A percentile compares a stretch with the other conserved stretches of the same genome.
phyloP scores from a whole-genome alignment of 2,113 vertebrate genomes.

The Salvelinus fontinalis region DNA sequence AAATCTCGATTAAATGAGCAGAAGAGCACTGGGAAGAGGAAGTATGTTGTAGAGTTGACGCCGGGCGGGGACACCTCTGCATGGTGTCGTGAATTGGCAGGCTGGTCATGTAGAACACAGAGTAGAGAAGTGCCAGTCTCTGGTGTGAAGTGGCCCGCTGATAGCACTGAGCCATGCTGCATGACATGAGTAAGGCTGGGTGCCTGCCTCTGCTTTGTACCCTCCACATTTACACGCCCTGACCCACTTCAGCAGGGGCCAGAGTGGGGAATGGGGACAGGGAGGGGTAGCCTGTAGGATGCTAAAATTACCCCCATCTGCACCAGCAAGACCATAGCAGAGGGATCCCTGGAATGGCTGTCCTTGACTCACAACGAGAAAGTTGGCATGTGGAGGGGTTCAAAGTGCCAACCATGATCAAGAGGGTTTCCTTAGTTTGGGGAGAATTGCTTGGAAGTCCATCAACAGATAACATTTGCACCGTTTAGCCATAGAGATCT shows the following conservation, averaged over 20 bases:
- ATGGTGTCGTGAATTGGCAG: slow-evolving; percentile 50
- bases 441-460: slow-evolving; percentile 30
- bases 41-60: slow-evolving; percentile 19
- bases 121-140: slow-evolving; percentile 46
- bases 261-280: slow-evolving; percentile 53
- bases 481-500: neutral
- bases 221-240: slow-evolving; percentile 73
- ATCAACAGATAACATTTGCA: neutral
- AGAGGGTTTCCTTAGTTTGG: slow-evolving; percentile 68
- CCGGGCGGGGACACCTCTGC: slow-evolving; percentile 38
- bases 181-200: slow-evolving; percentile 58
- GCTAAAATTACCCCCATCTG: slow-evolving; percentile 74
- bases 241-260: slow-evolving; percentile 71
- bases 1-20: slow-evolving; percentile 7
- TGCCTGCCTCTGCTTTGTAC: slow-evolving; percentile 70
- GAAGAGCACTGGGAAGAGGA: slow-evolving; percentile 23
- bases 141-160: slow-evolving; percentile 58
- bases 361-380: slow-evolving; percentile 63
- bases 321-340: slow-evolving; percentile 66
- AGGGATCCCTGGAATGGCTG: slow-evolving; percentile 79
- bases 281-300: slow-evolving; percentile 60
- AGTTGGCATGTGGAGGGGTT: slow-evolving; percentile 62
- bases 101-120: slow-evolving; percentile 32
- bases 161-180: slow-evolving; percentile 41
- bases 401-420: slow-evolving; percentile 55